Percentiles rank a stretch among this genome's conserved stretches.
Evolutionary conservation across 2,113 vertebrate species (phyloP).

Genomic region (Enhydra lutris): DNA sequence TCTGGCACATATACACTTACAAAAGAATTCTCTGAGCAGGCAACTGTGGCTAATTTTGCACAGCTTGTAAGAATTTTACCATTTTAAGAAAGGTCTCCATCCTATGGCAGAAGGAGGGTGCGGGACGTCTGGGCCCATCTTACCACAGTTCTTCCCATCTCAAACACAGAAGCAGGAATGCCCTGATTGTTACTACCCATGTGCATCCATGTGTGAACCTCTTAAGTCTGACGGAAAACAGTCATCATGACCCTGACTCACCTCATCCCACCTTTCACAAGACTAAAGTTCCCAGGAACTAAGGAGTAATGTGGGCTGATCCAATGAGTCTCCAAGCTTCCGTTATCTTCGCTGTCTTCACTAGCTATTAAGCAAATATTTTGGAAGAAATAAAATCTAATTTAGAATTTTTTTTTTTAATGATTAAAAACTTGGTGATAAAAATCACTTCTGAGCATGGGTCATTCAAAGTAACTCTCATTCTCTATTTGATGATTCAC

Average conservation of each 20-base stretch:
- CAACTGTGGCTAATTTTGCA: not conserved
- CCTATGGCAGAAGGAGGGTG: not conserved
- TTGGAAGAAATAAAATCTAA: conserved; percentile 21
- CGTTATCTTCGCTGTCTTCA: not conserved
- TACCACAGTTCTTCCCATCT: not conserved
- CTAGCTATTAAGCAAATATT: not conserved
- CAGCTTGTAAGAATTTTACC: not conserved
- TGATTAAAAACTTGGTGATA: not conserved
- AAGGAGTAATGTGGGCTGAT: not conserved
- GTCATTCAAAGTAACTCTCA: not conserved
- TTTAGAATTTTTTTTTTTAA: not conserved
- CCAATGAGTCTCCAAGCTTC: not conserved
- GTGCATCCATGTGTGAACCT: not conserved
- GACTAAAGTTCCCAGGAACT: conserved; percentile 24
- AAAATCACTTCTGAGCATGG: not conserved
- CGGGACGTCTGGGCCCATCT: not conserved
- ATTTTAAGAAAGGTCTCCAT: not conserved
- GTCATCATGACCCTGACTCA: not conserved
- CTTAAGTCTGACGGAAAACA: not conserved
- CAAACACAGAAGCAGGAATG: not conserved
- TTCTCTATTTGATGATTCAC: not conserved
- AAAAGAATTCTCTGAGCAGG: not conserved
- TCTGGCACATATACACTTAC: not conserved
- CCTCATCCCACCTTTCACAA: not conserved
- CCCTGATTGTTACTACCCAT: not conserved